Base-by-base conservation (phyloP, 2,113 vertebrate species). In the Equus przewalskii region DNA sequence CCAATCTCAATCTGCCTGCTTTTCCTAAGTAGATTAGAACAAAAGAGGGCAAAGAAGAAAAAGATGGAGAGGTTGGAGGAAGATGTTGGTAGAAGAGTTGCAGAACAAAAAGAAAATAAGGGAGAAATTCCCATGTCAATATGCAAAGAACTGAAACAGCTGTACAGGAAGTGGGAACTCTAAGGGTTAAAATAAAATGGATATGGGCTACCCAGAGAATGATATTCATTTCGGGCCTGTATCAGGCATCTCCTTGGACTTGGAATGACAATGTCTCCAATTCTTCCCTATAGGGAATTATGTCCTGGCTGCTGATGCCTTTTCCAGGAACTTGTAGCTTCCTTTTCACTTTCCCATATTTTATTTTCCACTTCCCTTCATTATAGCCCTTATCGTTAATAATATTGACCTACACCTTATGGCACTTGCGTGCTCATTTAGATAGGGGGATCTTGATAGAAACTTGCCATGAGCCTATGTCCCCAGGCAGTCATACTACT, bases 151-250 rank as follows among this genome's bases (percentile, higher is more conserved):
- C 30, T 10, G 54, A 44, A 91, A n/a, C 0, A 9, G 16, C 4
- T 65, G 26, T 36, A 36, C 41, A 28, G 72, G 10, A 78, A 67
- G 5, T 13, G 10, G 16, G 14, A 6, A 16, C 3, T 13, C 2
- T 0, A 4, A 0, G 33, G 15, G 33, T 26, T 62, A 18, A 56
- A 84, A 46, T 22, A 49, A 41, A 73, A 21, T 6, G 4, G 8
- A 9, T 5, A 11, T 10, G 11, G 18, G 11, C 13, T 33, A 56
- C 4, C 0, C 12, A 21, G 11, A 79, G 14, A 60, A 67, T 1
- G 36, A 28, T 4, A 13, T 33, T 58, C 56, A 49, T 6, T 1
- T 4, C 16, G 6, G 26, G 6, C 22, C 49, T 28, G 3, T 3
- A 1, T 10, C 3, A 80, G 5, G 28, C 56, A 30, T 19, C 36